Base-by-base conservation (phyloP, 2,797 vertebrate genomes). In the Neosilurus mollespiculum region DNA sequence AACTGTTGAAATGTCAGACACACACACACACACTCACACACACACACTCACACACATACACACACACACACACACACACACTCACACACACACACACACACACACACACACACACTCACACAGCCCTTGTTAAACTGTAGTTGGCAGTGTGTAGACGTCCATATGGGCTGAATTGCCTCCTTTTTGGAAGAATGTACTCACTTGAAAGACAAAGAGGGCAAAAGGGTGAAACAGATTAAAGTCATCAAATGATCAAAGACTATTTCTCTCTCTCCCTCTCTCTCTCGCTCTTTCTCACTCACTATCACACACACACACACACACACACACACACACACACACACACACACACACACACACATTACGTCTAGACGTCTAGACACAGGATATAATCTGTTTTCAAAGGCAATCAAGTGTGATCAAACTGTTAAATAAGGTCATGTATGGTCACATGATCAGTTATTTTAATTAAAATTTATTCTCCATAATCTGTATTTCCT, bases 131-230 rank as follows among this genome's bases (percentile, higher is more conserved):
- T 88, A 77, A 88, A 89, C 83, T 86, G 88, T 88, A 87, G 81
- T 43, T 87, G 85, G 82, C 73, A 87, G 65, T 76, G 78, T 62
- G 78, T 18, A 24, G 78, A 54, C 65, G 67, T 83, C 72, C 78
- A 72, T 69, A 76, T 86, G 83, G 72, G 22, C 59, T 73, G 51
- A 30, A 86, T 81, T 86, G 56, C 15, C 76, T 59, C 62, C 83
- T 91, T 89, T 89, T 82, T 80, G 70, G 87, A 82, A 86, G 66
- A 76, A 85, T 77, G 83, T 80, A 82, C 85, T 85, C 37, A n/a
- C 70, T 56, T 82, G 54, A 86, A 89, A 66, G 26, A 70, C 76
- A 77, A 67, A 30, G 26, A 77, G 56, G 43, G 49, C 58, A 66
- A 79, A 66, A 62, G 49, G 34, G 65, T 20, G n/a, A 18, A 30